Base-by-base conservation (phyloP, 2,888 invertebrate species). In the Spodoptera littoralis region DNA sequence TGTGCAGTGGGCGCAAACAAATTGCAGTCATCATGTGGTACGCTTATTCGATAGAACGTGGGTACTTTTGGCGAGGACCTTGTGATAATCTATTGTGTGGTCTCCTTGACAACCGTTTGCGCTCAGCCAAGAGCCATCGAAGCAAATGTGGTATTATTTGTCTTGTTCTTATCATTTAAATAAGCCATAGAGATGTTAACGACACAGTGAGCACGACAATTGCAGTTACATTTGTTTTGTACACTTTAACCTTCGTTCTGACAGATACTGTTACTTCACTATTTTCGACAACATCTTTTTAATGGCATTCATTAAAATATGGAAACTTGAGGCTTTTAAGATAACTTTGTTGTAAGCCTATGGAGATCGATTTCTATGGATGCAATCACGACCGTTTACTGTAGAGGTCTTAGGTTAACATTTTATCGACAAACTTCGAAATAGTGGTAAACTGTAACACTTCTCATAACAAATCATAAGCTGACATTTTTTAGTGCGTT, bases 21-120 rank as follows among this genome's bases (percentile, higher is more conserved):
- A 89, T 89, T 88, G 84, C 88, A 84, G 63, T 77, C 84, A 88
- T 87, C 85, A 80, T 83, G 79, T 84, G 74, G 63, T 71, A 72
- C 54, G 60, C 56, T 50, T 67, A 73, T 78, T 70, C 80, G 84
- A 90, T 85, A 78, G 81, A 86, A 91, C 90, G 91, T 92, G 90
- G 88, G 91, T 88, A 92, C 84, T 88, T 89, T 86, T 86, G 87
- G 85, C 71, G 83, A 71, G 84, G 90, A 88, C 91, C 92, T 91
- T 90, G 90, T 82, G 67, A 88, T 87, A 88, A 88, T 84, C 85
- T 83, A 90, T 91, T 91, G 90, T 89, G 81, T 82, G 77, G 53
- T 74, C 60, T 88, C 88, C 86, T 88, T 87, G 86, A 80, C 71
- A 62, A 74, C 82, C 76, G 81, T 84, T 79, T 75, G 79, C 72